Evolutionary conservation across 1,140 invertebrate genomes (phyloP), one percentile per base, ranked within the genome.

Genomic region (Patella vulgata): DNA sequence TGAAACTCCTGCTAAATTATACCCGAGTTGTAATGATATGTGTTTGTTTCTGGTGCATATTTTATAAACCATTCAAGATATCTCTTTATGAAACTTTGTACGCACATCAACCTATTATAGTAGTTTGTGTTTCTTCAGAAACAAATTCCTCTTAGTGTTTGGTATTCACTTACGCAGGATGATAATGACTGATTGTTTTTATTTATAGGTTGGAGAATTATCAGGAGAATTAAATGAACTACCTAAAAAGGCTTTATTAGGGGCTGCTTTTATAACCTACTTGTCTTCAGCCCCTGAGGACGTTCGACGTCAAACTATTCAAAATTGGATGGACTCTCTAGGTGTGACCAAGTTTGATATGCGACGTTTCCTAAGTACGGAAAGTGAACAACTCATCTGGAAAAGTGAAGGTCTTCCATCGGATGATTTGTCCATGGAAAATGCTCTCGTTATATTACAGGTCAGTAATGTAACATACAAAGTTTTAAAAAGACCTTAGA

Each of bases 381-480:
- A 96, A 76, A 88, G 91, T 64, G 92, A 95, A 69, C 88, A 92
- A 63, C 77, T 97, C 11, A 89, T 90, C 56, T 98, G 95, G 95
- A 91, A 92, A 70, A 88, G 89, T 3, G 90, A 95, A 76, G 94
- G 94, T 1, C 84, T 98, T 2, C 90, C 94, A 0, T 88, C 90
- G 3, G 93, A 95, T 85, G 87, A 88, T 46, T 84, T 93, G 9
- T 92, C 92, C 19, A 80, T 92, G 53, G 91, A 95, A 84, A 96
- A 96, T 84, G 93, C 91, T 25, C 86, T 93, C 12, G 88, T 93
- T 39, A 90, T 95, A 64, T 84, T 90, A 59, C 88, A 92, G 85
- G 91, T 92, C 73, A 57, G 43, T 17, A 17, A n/a, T 2, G 14
- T 25, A 25, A 27, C 21, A 21, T 4, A 27, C 47, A 50, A 6